Percentiles rank a stretch among this genome's conserved stretches.
phyloP scores from a whole-genome alignment of 2,888 invertebrate species.

The Lampropteryx suffumata region DNA sequence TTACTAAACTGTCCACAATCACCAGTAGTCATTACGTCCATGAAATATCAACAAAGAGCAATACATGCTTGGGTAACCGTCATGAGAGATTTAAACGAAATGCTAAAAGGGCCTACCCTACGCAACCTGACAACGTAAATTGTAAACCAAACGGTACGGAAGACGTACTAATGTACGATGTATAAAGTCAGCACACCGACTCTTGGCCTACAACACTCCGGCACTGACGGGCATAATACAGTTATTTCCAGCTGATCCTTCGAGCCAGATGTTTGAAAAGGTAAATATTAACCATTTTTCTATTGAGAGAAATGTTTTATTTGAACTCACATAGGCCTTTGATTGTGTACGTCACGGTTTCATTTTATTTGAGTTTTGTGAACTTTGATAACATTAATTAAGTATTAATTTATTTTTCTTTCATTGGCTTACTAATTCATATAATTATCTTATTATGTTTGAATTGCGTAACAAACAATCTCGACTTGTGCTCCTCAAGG shows the following conservation, averaged over 20 bases:
- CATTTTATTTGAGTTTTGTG: not conserved
- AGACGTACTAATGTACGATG: conserved; percentile 36
- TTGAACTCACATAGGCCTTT: conserved; percentile 23
- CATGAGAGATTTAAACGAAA: conserved; percentile 76
- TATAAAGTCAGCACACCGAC: conserved; percentile 73
- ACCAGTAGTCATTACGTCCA: conserved; percentile 27
- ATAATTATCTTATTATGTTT: not conserved
- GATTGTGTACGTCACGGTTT: conserved; percentile 11
- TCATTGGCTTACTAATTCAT: conserved; percentile 14
- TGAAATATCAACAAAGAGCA: conserved; percentile 53
- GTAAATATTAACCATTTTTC: conserved; percentile 53
- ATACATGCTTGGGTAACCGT: conserved; percentile 79
- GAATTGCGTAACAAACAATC: not conserved
- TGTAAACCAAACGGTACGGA: conserved; percentile 31
- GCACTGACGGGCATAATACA: conserved; percentile 80
- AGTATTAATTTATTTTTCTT: not conserved
- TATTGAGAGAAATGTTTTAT: conserved; percentile 32
- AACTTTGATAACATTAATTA: conserved; percentile 4
- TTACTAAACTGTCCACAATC: conserved; percentile 7
- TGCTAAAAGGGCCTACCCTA: conserved; percentile 71
- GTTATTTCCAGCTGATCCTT: conserved; percentile 72
- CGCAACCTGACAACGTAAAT: conserved; percentile 75
- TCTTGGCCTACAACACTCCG: conserved; percentile 80
- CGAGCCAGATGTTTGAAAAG: conserved; percentile 45
- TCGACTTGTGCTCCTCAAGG: conserved; percentile 26